A percentile compares a stretch with the other conserved stretches of the same genome.
Conservation (phyloP, 2,888 invertebrate species). For the Flabesymbios commensalis region DNA sequence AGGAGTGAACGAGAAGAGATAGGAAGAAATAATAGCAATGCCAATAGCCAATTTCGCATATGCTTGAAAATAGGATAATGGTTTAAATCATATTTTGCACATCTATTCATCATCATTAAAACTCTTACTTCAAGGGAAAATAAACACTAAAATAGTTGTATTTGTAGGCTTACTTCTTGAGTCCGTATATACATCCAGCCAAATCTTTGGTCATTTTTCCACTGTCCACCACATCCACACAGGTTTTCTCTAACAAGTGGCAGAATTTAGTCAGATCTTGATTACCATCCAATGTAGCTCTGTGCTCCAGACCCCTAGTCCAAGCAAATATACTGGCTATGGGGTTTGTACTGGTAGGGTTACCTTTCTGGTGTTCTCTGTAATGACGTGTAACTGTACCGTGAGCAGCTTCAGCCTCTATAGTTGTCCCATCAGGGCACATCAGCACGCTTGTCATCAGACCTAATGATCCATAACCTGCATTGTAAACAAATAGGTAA, state of each 20-base stretch:
- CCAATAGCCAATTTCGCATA: too few relatives aligned
- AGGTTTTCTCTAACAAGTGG: slow-evolving; percentile 76
- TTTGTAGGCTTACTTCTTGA: slow-evolving; percentile 72
- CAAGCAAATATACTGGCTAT: slow-evolving; percentile 91
- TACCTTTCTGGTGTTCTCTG: slow-evolving; percentile 66
- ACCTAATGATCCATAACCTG: slow-evolving; percentile 76
- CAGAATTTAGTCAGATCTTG: slow-evolving; percentile 76
- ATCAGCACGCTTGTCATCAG: slow-evolving; percentile 71
- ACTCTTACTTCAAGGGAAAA: too few relatives aligned
- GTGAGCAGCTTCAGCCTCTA: slow-evolving; percentile 68
- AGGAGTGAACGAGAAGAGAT: too few relatives aligned
- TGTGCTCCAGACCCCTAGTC: slow-evolving; percentile 77
- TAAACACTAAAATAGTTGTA: too few relatives aligned
- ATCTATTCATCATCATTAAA: too few relatives aligned
- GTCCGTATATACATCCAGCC: slow-evolving; percentile 82
- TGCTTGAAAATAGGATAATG: too few relatives aligned
- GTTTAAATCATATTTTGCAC: too few relatives aligned
- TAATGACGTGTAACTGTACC: slow-evolving; percentile 68
- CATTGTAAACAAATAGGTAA: slow-evolving; percentile 6
- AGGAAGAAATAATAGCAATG: too few relatives aligned
- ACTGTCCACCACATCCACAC: slow-evolving; percentile 79
- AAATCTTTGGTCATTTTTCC: slow-evolving; percentile 90
- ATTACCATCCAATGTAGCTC: slow-evolving; percentile 80
- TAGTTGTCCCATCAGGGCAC: slow-evolving; percentile 68
- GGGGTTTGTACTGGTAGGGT: slow-evolving; percentile 86